A percentile compares a stretch with the other conserved stretches of the same genome.
Evolutionary conservation across 2,888 invertebrate genomes (phyloP).

Genomic region (Mesorhabditis belari): DNA sequence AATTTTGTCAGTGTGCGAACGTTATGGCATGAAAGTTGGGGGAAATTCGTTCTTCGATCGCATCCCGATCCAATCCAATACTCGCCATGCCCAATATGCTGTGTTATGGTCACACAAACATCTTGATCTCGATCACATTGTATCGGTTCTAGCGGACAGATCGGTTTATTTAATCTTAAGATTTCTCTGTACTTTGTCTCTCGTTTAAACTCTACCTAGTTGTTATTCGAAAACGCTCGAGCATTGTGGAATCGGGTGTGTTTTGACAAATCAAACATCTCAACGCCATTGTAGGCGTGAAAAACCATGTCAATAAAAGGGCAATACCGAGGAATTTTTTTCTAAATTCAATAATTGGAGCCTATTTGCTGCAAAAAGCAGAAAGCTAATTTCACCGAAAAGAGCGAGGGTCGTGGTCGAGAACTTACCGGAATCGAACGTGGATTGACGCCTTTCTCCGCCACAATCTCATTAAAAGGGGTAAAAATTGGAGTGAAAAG

Average conservation of each 20-base stretch:
- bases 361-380: too few relatives aligned
- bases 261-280: slow-evolving; percentile 34
- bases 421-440: too few relatives aligned
- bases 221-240: slow-evolving; percentile 47
- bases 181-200: neutral
- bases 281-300: slow-evolving; percentile 10
- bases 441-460: too few relatives aligned
- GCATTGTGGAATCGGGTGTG: slow-evolving; percentile 38
- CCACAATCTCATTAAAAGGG: too few relatives aligned
- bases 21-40: slow-evolving; percentile 41
- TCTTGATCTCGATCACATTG: slow-evolving; percentile 45
- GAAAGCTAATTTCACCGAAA: too few relatives aligned
- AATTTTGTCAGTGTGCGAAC: slow-evolving; percentile 36
- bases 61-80: slow-evolving; percentile 49
- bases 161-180: slow-evolving; percentile 6
- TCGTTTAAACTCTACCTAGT: slow-evolving; percentile 16
- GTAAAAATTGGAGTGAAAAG: too few relatives aligned
- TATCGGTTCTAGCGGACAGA: slow-evolving; percentile 45
- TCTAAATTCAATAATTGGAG: too few relatives aligned
- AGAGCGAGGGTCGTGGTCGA: too few relatives aligned
- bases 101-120: slow-evolving; percentile 47
- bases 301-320: neutral
- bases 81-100: slow-evolving; percentile 41
- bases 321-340: too few relatives aligned
- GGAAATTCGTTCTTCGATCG: slow-evolving; percentile 41